Evolutionary conservation across 1,140 invertebrate genomes (phyloP), one percentile per base, ranked within the genome.

Genomic region (Drosophila busckii): DNA sequence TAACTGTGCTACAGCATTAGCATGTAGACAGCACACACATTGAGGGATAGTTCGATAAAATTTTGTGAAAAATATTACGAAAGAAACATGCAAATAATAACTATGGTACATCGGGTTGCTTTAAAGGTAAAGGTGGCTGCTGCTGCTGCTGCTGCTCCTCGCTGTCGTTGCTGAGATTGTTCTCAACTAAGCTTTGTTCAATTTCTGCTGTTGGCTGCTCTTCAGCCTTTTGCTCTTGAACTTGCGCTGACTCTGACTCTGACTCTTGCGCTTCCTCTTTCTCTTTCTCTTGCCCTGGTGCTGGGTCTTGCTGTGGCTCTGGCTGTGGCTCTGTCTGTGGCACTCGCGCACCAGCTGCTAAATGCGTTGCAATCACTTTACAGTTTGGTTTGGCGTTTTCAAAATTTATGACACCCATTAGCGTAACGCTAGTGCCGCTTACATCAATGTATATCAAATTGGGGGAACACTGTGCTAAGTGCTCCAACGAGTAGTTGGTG

Each of bases 401-500:
- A 38, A 93, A 93, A 1, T 78, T 85, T n/a, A 89, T 85, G 0
- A 92, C 85, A 1, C 90, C 92, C 1, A 85, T 63, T 4, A 68
- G 61, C 0, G 91, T 92, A 0, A 93, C 89, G 12, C 88, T 86
- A 0, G 92, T 92, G 1, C 90, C 90, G 2, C 89, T 90, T 8
- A 93, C 89, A 82, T 93, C 92, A 1, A 94, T 75, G 31, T 88
- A 88, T 9, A 88, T 78, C 1, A 94, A 75, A 53, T 88, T 85
- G 0, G 91, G 90, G 1, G 91, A 91, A 19, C 91, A 90, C 4
- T 89, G 88, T 0, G 89, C 88, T 42, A 93, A 85, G 69, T 93
- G 91, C 9, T 88, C 62, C 6, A 94, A 66, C 55, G 90, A 91
- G n/a, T 89, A 84, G 70, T 93, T 90, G 1, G 92, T 93, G 1